These are phyloP conservation scores for Piscicola geometra DNA, from an alignment of 2,888 invertebrate species.

Conservation along the genomic window DNA sequence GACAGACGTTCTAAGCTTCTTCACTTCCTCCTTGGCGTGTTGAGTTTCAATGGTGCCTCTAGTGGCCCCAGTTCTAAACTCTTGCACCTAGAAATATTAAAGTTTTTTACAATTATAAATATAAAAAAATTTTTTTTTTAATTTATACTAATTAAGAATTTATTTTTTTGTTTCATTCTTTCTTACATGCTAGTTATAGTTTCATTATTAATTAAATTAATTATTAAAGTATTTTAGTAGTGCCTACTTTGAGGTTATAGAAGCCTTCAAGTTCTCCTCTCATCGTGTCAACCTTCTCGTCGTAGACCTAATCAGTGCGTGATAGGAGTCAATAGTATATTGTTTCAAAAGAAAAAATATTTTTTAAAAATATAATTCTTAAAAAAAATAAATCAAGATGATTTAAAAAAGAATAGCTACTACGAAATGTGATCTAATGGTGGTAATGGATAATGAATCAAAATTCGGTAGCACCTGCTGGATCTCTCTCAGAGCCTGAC, in stretches of 20 bases:
- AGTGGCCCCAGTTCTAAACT: constrained; percentile 58
- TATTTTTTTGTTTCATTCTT: not conserved
- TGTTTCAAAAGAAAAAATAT: too few species aligned
- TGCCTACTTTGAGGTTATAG: constrained; percentile 60
- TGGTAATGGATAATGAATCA: too few species aligned
- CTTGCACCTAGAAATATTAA: constrained; percentile 55
- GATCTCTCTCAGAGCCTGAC: constrained; percentile 59
- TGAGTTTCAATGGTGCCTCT: constrained; percentile 58
- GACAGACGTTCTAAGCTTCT: constrained; percentile 56
- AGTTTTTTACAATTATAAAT: not conserved
- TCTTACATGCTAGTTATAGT: constrained; percentile 7
- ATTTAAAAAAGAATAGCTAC: not conserved
- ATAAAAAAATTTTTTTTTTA: not conserved
- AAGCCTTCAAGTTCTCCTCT: constrained; percentile 58
- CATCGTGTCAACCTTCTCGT: constrained; percentile 56
- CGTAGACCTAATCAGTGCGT: constrained; percentile 55
- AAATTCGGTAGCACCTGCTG: constrained; percentile 46
- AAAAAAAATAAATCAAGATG: not conserved
- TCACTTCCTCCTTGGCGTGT: constrained; percentile 58
- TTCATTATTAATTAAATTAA: constrained; percentile 18
- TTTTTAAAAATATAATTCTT: too few species aligned
- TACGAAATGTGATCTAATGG: too few species aligned
- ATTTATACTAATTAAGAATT: not conserved
- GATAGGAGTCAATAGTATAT: too few species aligned
- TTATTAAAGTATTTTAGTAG: too few species aligned